phyloP scores from a whole-genome alignment of 2,797 vertebrate genomes.

The Otolemur crassicaudatus region DNA sequence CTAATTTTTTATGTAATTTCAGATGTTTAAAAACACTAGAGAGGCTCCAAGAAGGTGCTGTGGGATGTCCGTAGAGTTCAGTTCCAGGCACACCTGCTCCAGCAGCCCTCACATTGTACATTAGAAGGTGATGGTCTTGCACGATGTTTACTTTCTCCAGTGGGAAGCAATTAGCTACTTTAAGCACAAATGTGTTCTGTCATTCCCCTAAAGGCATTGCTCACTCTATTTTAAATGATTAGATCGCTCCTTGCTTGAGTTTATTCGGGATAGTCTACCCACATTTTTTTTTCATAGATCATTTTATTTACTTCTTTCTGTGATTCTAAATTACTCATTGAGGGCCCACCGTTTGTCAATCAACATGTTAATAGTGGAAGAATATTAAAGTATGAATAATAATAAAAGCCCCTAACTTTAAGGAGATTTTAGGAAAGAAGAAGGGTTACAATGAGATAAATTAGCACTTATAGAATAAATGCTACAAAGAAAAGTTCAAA shows the following conservation, averaged over 20 bases:
- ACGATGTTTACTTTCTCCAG: background rate
- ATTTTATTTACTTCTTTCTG: slow-evolving; percentile 25
- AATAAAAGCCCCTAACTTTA: background rate
- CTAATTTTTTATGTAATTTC: slow-evolving; percentile 26
- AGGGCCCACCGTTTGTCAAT: background rate
- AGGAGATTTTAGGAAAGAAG: background rate
- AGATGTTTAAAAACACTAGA: slow-evolving; percentile 42
- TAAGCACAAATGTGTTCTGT: slow-evolving; percentile 48
- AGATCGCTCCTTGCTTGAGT: background rate
- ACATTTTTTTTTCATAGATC: background rate
- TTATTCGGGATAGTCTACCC: background rate
- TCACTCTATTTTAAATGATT: slow-evolving; percentile 19
- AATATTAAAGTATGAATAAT: background rate
- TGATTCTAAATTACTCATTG: background rate
- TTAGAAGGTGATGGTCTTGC: background rate
- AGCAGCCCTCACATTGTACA: background rate
- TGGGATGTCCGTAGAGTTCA: background rate
- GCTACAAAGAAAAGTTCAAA: background rate
- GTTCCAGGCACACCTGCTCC: background rate
- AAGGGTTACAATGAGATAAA: background rate
- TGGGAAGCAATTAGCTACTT: slow-evolving; percentile 18
- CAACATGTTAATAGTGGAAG: background rate
- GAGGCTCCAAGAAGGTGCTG: slow-evolving; percentile 5
- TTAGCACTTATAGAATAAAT: background rate
- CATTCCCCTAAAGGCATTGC: background rate